phyloP scores from a whole-genome alignment of 2,888 invertebrate species.

The Stegophylla sp. region DNA sequence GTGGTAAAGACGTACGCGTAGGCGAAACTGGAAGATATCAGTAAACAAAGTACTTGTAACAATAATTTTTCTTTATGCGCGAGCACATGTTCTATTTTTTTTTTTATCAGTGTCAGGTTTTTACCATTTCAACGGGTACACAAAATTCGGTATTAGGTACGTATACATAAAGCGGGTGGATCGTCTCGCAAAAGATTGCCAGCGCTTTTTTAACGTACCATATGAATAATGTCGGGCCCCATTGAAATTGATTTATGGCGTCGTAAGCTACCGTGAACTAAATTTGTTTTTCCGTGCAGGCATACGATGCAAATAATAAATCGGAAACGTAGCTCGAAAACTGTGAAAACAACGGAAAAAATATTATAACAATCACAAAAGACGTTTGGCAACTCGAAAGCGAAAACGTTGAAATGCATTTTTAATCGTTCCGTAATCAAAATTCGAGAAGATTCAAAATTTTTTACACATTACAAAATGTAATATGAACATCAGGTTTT shows the following conservation, averaged over 20 bases:
- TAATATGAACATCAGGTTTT: background rate
- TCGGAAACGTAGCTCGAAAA: background rate
- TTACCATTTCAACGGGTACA: background rate
- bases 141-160: slow-evolving; percentile 5
- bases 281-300: background rate
- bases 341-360: background rate
- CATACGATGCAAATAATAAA: background rate
- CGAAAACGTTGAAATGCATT: background rate
- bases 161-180: background rate
- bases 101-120: background rate
- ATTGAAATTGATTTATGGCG: slow-evolving; percentile 38
- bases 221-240: slow-evolving; percentile 11
- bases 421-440: too few species aligned
- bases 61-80: background rate
- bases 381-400: background rate
- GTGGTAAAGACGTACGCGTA: too few species aligned
- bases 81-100: background rate
- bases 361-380: background rate
- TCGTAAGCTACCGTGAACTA: background rate
- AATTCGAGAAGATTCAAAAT: background rate
- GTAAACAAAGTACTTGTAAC: background rate
- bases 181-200: slow-evolving; percentile 18
- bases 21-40: background rate
- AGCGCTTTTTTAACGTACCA: background rate
- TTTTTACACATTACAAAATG: background rate